A percentile compares a stretch with the other conserved stretches of the same genome.
Evolutionary conservation across 1,140 invertebrate species (phyloP).

Genomic region (Plodia interpunctella): DNA sequence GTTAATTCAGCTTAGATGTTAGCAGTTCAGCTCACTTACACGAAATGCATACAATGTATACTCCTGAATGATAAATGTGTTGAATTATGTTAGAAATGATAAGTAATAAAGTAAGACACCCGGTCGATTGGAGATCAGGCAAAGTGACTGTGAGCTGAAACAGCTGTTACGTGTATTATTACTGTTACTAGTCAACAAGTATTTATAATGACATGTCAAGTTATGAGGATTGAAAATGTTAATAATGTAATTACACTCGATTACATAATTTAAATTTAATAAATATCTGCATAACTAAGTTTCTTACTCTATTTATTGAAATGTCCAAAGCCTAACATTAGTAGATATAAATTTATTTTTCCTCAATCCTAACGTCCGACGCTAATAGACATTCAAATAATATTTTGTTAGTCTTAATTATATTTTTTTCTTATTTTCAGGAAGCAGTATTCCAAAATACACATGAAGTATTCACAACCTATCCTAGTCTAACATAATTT

Average conservation of each 20-base stretch:
- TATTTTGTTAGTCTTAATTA: neutral
- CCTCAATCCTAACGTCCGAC: too few species aligned
- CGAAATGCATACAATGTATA: neutral
- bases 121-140: neutral
- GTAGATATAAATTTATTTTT: too few species aligned
- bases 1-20: slow-evolving; percentile 8
- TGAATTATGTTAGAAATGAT: neutral
- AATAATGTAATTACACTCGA: slow-evolving; percentile 63
- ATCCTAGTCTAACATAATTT: slow-evolving; percentile 59
- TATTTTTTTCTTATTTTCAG: slow-evolving; percentile 63
- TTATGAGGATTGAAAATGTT: slow-evolving; percentile 42
- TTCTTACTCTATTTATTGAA: slow-evolving; percentile 49
- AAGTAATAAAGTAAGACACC: neutral
- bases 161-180: slow-evolving; percentile 27
- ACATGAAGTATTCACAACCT: slow-evolving; percentile 67
- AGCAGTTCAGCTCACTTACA: slow-evolving; percentile 2
- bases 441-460: slow-evolving; percentile 74
- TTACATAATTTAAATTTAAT: slow-evolving; percentile 66
- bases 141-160: neutral
- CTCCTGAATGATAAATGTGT: neutral
- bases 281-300: slow-evolving; percentile 61
- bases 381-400: too few species aligned
- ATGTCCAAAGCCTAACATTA: slow-evolving; percentile 15
- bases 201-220: slow-evolving; percentile 63
- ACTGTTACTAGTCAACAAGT: slow-evolving; percentile 65